A percentile compares a stretch with the other conserved stretches of the same genome.
These are phyloP conservation scores for Aradophagus sp. DNA, from an alignment of 1,140 invertebrate species.

Conservation along the genomic window DNA sequence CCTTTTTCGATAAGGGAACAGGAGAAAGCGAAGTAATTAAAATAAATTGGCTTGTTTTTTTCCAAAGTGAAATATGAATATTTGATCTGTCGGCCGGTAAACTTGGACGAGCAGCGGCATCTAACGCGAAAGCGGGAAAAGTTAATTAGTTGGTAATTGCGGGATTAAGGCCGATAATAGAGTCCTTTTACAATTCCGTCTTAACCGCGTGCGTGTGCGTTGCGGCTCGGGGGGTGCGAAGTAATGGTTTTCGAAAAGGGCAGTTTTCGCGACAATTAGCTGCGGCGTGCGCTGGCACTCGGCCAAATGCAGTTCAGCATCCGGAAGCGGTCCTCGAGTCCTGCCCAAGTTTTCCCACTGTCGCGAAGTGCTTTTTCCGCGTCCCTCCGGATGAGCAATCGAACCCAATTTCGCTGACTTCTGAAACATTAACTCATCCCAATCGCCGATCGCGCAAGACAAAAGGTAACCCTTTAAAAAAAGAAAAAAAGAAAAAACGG, in stretches of 20 bases:
- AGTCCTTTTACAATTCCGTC: slow-evolving; percentile 49
- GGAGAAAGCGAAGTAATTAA: no score
- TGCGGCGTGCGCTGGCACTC: slow-evolving; percentile 61
- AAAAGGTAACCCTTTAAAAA: neutral
- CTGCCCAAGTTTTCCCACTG: slow-evolving; percentile 39
- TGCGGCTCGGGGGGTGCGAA: slow-evolving; percentile 53
- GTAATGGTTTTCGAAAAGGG: slow-evolving; percentile 70
- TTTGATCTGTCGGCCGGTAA: no score
- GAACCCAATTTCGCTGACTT: slow-evolving; percentile 47
- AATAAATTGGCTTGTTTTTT: no score
- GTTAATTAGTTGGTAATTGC: slow-evolving; percentile 52
- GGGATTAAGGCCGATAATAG: slow-evolving; percentile 52
- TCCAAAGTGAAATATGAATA: no score
- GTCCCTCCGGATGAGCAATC: slow-evolving; percentile 46
- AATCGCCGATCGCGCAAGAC: slow-evolving; percentile 32
- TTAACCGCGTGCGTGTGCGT: slow-evolving; percentile 40
- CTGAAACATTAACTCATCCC: slow-evolving; percentile 36
- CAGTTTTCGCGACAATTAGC: slow-evolving; percentile 71
- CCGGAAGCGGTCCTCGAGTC: slow-evolving; percentile 41
- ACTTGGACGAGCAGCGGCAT: no score
- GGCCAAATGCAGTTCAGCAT: slow-evolving; percentile 61
- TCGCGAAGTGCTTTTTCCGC: slow-evolving; percentile 45
- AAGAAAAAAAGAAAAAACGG: no score
- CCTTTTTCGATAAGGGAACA: neutral
- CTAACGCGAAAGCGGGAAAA: slow-evolving; percentile 32